Evolutionary conservation across 2,888 invertebrate species (phyloP).

Genomic region (Tortrix viridana): DNA sequence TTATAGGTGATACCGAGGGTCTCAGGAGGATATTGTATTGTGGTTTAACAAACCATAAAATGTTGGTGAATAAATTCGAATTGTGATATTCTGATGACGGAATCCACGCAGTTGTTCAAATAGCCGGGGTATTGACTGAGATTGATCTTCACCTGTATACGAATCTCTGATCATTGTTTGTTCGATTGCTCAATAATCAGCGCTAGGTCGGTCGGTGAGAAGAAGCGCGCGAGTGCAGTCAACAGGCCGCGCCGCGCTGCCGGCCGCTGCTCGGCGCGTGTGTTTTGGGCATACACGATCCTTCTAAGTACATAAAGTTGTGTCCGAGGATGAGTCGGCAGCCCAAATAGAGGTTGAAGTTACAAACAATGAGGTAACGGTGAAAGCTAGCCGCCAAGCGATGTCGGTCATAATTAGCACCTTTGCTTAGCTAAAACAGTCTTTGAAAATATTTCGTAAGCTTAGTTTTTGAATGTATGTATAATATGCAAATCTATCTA

Average conservation of each 20-base stretch:
- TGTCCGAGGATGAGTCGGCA: constrained; percentile 22
- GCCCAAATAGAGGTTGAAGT: constrained; percentile 44
- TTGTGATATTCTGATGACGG: too few species aligned
- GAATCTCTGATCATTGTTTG: constrained; percentile 27
- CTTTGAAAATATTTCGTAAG: constrained; percentile 35
- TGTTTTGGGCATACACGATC: constrained; percentile 4
- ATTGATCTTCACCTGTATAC: constrained; percentile 20
- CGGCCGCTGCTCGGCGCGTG: not conserved
- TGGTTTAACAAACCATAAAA: too few species aligned
- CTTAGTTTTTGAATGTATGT: constrained; percentile 23
- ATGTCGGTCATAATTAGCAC: constrained; percentile 54
- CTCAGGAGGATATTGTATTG: too few species aligned
- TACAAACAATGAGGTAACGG: constrained; percentile 54
- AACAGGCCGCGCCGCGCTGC: too few species aligned
- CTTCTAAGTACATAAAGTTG: constrained; percentile 13
- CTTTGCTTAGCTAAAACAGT: constrained; percentile 43
- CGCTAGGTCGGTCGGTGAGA: not conserved
- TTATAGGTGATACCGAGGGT: too few species aligned
- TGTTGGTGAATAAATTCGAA: too few species aligned
- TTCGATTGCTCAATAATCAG: constrained; percentile 26
- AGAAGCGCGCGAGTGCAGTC: constrained; percentile 19
- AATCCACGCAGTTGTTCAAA: constrained; percentile 15
- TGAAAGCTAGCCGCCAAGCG: constrained; percentile 46
- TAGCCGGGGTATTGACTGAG: constrained; percentile 28
- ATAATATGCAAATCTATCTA: constrained; percentile 29